Base-by-base conservation (phyloP, 2,888 invertebrate species). In the Seira ritae region DNA sequence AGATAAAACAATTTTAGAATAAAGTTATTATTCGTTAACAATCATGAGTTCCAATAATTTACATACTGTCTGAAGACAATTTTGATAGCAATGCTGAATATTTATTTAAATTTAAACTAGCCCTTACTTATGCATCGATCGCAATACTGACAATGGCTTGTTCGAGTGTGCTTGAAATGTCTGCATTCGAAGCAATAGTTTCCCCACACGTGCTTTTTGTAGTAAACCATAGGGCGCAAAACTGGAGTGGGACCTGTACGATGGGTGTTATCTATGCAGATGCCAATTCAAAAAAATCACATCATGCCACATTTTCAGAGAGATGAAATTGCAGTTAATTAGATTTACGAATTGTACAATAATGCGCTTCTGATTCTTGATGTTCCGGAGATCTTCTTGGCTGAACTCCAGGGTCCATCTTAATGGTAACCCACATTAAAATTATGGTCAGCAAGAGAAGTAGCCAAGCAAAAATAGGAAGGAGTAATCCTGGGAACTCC, bases 161-260 rank as follows among this genome's bases (percentile, higher is more conserved):
- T 74, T 74, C 65, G n/a, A 8, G 37, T n/a, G 23, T 74, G 74
- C 17, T 74, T 74, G 46, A 74, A 74, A 31, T 74, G 74, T n/a
- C 17, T 24, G 62, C 74, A 74, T 15, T 19, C 19, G n/a, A 42
- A 66, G 66, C 74, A 74, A n/a, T 66, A 74, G 23, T 74, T 74
- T 6, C 74, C 74, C 19, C 65, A 2, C 19, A 65, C 42, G 8
- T n/a, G 8, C 0, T 22, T 15, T 20, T 46, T 46, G 17, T 66
- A 74, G 42, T 74, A 66, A 19, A 66, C 8, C 42, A 74, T 74
- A 2, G 74, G 74, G n/a, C 74, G 74, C 4, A 74, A 10, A 1
- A 74, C 74, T 1, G 74, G 42, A n/a, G 66, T 46, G 10, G 74
- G 65, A 22, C 65, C 74, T 20, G 42, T 42, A 1, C 74, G 31